These are phyloP conservation scores for Numenius arquata DNA, from an alignment of 2,113 vertebrate species.

Conservation along the genomic window DNA sequence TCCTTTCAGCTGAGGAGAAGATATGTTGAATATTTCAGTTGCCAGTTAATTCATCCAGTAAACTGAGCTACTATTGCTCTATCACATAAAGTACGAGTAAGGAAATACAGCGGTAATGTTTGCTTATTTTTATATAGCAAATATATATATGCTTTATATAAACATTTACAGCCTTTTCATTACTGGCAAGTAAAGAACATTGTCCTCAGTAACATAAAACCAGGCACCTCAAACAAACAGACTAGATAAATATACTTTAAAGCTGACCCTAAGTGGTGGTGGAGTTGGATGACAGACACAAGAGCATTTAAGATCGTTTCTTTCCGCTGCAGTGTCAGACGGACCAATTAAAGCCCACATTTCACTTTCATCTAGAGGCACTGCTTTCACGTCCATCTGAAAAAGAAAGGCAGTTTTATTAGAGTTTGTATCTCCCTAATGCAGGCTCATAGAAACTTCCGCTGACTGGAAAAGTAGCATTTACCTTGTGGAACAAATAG, in stretches of 20 bases:
- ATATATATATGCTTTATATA: background rate
- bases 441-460: background rate
- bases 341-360: background rate
- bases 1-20: background rate
- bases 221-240: background rate
- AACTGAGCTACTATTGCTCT: background rate
- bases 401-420: background rate
- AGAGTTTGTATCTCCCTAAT: background rate
- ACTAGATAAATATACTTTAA: background rate
- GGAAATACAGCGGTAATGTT: background rate
- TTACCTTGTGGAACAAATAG: constrained; percentile 59
- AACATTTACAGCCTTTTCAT: background rate
- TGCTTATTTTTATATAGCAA: background rate
- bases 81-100: background rate
- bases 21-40: background rate
- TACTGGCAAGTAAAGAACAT: background rate
- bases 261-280: constrained; percentile 51
- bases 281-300: constrained; percentile 48
- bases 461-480: background rate
- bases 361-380: constrained; percentile 61
- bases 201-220: background rate
- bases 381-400: constrained; percentile 53
- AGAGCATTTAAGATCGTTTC: constrained; percentile 1
- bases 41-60: background rate
- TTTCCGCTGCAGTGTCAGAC: background rate